phyloP scores from a whole-genome alignment of 2,888 invertebrate genomes.

The Eristalis arbustorum region DNA sequence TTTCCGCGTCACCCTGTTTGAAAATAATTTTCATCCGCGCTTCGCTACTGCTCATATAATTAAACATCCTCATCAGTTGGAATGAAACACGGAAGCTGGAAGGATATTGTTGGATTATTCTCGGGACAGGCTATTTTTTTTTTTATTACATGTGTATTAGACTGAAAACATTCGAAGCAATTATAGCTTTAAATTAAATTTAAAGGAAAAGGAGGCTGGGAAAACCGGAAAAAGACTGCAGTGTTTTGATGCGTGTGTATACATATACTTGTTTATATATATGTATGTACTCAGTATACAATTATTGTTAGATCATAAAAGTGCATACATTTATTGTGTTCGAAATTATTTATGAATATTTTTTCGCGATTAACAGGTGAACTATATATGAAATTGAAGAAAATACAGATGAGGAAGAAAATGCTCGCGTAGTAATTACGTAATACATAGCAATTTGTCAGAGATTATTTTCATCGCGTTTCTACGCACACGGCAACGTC shows the following conservation, averaged over 20 bases:
- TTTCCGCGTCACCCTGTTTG: too few relatives aligned
- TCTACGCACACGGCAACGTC: conserved; percentile 38
- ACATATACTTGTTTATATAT: not conserved
- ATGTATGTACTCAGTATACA: not conserved
- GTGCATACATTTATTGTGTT: not conserved
- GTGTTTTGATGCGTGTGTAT: not conserved
- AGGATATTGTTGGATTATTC: too few relatives aligned
- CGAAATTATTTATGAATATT: not conserved
- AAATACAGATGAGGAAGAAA: conserved; percentile 20
- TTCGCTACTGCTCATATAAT: too few relatives aligned
- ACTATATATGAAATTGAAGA: not conserved
- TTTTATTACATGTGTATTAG: too few relatives aligned
- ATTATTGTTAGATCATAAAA: not conserved
- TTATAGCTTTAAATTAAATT: too few relatives aligned
- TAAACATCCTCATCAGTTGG: too few relatives aligned
- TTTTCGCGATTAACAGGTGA: conserved; percentile 40
- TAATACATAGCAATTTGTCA: conserved; percentile 27
- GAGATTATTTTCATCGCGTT: conserved; percentile 32
- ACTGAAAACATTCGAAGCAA: too few relatives aligned
- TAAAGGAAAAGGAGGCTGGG: too few relatives aligned
- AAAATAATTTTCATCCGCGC: too few relatives aligned
- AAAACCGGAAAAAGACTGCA: too few relatives aligned
- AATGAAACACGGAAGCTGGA: too few relatives aligned
- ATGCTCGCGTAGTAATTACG: conserved; percentile 64
- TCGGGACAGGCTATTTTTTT: too few relatives aligned